These are phyloP conservation scores for Formica selysi DNA, from an alignment of 1,140 invertebrate genomes.

Conservation along the genomic window DNA sequence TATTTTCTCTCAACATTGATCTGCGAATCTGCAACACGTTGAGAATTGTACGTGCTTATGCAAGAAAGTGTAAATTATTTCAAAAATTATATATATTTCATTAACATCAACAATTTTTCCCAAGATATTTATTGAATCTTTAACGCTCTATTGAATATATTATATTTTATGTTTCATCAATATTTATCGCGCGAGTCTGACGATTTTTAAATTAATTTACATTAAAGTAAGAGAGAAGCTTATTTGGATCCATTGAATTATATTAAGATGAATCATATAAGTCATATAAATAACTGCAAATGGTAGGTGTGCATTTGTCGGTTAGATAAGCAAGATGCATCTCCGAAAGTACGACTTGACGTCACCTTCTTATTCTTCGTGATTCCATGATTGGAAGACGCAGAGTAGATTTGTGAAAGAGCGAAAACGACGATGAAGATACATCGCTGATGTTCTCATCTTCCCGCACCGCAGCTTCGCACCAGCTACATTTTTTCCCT, in stretches of 20 bases:
- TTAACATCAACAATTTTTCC: not conserved
- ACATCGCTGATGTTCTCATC: slow-evolving; percentile 55
- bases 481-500: slow-evolving; percentile 40
- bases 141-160: not conserved
- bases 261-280: slow-evolving; percentile 33
- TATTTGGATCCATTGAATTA: slow-evolving; percentile 13
- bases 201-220: slow-evolving; percentile 6
- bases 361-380: slow-evolving; percentile 54
- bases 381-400: slow-evolving; percentile 53
- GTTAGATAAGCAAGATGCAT: slow-evolving; percentile 58
- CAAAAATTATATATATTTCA: not conserved
- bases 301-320: slow-evolving; percentile 27
- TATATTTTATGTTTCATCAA: not conserved
- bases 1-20: slow-evolving; percentile 29
- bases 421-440: slow-evolving; percentile 55
- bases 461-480: slow-evolving; percentile 32
- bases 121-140: not conserved
- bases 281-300: slow-evolving; percentile 36
- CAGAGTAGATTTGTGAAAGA: slow-evolving; percentile 46
- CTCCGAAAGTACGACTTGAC: slow-evolving; percentile 15
- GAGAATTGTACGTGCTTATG: not conserved
- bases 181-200: not conserved
- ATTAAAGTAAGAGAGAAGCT: not conserved
- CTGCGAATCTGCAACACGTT: not conserved
- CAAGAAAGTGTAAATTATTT: not conserved